Evolutionary conservation across 1,140 invertebrate species (phyloP), one percentile per base, ranked within the genome.

Genomic region (Polypedilum pembai): DNA sequence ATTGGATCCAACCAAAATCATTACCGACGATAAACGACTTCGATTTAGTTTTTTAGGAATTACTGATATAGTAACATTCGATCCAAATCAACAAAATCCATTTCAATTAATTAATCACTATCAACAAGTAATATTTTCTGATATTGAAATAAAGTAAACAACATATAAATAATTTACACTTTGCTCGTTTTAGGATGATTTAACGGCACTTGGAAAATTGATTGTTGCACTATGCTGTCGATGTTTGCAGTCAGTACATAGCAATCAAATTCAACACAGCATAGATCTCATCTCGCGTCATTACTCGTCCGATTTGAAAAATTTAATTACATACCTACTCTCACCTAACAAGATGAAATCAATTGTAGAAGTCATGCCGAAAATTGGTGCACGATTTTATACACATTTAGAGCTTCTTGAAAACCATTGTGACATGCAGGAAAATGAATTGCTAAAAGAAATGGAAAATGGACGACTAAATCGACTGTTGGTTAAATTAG

Each of bases 331-430:
- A 82, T 95, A 95, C 83, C 85, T 95, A 78, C 85, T 95, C 77
- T 88, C 91, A 12, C 87, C 86, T 77, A 80, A 84, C 63, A 79
- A 88, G 87, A 83, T 90, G 77, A 88, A 92, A 78, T 92, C 88
- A 77, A 92, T 99, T 17, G 96, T 95, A 77, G 96, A 99, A 85
- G 87, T 98, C 76, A 98, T 99, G 97, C 96, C 96, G 8, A 98
- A 98, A 94, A 98, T 99, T 79, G 97, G 97, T 45, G 96, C 96
- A 8, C 85, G 95, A 76, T 98, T 98, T 84, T 99, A 98, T 81
- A 94, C 92, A 3, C 95, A 98, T 83, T 85, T 98, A 77, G 96
- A 99, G 83, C 89, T 92, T 3, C 87, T 94, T 7, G 93, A 97
- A 79, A 85, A 92, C 63, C 89, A 93, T 74, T 90, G 90, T 24